Conservation (phyloP, 2,888 invertebrate species). For the Drosophila tanythrix region DNA sequence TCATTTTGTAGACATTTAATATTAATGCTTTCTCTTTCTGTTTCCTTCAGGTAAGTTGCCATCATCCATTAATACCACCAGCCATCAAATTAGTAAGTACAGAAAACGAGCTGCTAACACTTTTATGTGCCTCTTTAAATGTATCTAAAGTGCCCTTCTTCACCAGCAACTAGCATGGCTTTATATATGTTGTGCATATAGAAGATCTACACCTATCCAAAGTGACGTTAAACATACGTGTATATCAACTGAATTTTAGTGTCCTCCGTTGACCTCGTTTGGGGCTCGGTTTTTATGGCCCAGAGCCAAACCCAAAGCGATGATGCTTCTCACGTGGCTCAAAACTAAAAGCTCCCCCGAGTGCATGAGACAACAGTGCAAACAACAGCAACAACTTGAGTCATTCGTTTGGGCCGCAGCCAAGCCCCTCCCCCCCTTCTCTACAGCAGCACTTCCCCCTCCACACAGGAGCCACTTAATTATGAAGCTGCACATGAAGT, state of each 20-base stretch:
- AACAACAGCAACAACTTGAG: constrained; percentile 31
- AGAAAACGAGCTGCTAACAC: constrained; percentile 78
- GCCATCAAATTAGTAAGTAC: constrained; percentile 81
- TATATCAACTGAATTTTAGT: constrained; percentile 70
- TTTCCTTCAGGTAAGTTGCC: constrained; percentile 75
- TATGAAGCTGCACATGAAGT: constrained; percentile 80
- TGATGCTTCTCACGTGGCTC: constrained; percentile 80
- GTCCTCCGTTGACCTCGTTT: constrained; percentile 76
- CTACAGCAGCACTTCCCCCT: background rate
- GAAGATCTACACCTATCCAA: constrained; percentile 21
- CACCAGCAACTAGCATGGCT: constrained; percentile 6
- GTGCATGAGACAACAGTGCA: constrained; percentile 56
- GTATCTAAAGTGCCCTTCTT: constrained; percentile 34
- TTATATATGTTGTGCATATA: constrained; percentile 5
- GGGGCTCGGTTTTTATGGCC: constrained; percentile 76
- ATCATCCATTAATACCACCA: constrained; percentile 74
- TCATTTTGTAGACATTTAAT: constrained; percentile 46
- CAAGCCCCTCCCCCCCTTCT: background rate
- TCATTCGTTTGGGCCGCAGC: constrained; percentile 22
- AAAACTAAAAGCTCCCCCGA: constrained; percentile 79
- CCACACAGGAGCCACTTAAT: constrained; percentile 69
- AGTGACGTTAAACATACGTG: constrained; percentile 17
- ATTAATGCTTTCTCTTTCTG: constrained; percentile 41
- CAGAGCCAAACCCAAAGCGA: constrained; percentile 60
- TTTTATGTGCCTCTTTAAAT: constrained; percentile 75